Evolutionary conservation across 2,888 invertebrate species (phyloP).

Genomic region (Exephanes ischioxanthus): DNA sequence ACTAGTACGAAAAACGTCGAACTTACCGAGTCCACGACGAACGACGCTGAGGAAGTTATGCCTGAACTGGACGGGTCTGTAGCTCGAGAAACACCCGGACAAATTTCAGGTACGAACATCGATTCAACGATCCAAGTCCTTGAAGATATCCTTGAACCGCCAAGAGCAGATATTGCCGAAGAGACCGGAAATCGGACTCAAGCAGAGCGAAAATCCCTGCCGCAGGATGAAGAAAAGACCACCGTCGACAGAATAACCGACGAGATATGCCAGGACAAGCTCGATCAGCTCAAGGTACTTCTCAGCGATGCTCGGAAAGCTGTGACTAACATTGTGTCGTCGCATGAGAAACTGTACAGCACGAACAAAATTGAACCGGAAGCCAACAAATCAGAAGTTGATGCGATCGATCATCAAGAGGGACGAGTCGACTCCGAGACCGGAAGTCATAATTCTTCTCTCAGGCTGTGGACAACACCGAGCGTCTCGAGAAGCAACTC

Average conservation of each 20-base stretch:
- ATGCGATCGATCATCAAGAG: neutral
- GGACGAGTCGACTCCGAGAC: slow-evolving; percentile 2
- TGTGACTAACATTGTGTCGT: slow-evolving; percentile 75
- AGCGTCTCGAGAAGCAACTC: slow-evolving; percentile 75
- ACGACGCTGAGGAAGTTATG: slow-evolving; percentile 26
- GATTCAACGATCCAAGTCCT: neutral
- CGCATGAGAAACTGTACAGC: slow-evolving; percentile 71
- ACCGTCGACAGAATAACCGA: slow-evolving; percentile 69
- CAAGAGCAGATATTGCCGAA: neutral
- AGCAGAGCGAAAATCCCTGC: neutral
- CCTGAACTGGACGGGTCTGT: slow-evolving; percentile 17
- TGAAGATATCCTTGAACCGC: slow-evolving; percentile 1
- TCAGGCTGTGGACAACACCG: slow-evolving; percentile 68
- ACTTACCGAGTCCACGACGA: neutral
- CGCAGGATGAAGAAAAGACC: neutral
- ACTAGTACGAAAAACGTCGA: slow-evolving; percentile 42
- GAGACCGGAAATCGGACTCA: neutral
- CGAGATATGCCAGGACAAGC: slow-evolving; percentile 77
- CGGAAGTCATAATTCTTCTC: slow-evolving; percentile 33
- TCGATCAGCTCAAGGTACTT: slow-evolving; percentile 78
- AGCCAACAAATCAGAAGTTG: slow-evolving; percentile 6
- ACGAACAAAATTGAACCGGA: slow-evolving; percentile 30
- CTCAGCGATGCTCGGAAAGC: slow-evolving; percentile 77
- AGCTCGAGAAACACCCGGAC: neutral
- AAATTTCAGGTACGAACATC: neutral